Evolutionary conservation across 1,140 invertebrate genomes (phyloP).

Genomic region (Drosophila orosa): DNA sequence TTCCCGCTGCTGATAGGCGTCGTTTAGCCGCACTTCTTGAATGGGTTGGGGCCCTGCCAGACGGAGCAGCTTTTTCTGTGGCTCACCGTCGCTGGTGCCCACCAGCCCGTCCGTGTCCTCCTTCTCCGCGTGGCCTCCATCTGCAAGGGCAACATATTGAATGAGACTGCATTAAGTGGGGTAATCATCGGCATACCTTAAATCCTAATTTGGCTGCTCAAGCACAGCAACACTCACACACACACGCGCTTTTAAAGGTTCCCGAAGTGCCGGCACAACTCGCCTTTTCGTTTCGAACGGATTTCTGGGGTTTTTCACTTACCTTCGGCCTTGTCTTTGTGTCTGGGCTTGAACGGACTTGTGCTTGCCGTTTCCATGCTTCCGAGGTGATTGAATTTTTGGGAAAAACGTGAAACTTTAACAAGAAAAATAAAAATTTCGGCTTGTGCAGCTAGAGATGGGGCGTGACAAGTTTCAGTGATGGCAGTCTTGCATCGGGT

Average conservation of each 20-base stretch:
- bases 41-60: slow-evolving; percentile 16
- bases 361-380: slow-evolving; percentile 48
- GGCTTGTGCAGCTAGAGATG: slow-evolving; percentile 45
- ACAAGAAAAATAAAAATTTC: slow-evolving; percentile 32
- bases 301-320: slow-evolving; percentile 51
- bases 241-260: slow-evolving; percentile 53
- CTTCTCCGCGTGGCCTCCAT: slow-evolving; percentile 15
- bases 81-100: slow-evolving; percentile 30
- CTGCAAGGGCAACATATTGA: slow-evolving; percentile 73
- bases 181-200: slow-evolving; percentile 68
- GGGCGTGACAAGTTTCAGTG: slow-evolving; percentile 16
- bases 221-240: slow-evolving; percentile 46
- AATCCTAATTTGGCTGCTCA: slow-evolving; percentile 65
- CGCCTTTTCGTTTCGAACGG: slow-evolving; percentile 17
- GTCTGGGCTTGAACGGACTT: slow-evolving; percentile 54
- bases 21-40: slow-evolving; percentile 40
- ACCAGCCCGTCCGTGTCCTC: slow-evolving; percentile 11
- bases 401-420: slow-evolving; percentile 24
- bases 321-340: slow-evolving; percentile 68
- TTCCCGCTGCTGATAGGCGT: slow-evolving; percentile 50
- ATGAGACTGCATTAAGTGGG: slow-evolving; percentile 73
- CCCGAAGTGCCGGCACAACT: slow-evolving; percentile 64
- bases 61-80: slow-evolving; percentile 58
- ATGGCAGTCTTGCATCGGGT: not conserved
- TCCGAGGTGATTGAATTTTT: slow-evolving; percentile 4